A percentile compares a stretch with the other conserved stretches of the same genome.
Evolutionary conservation across 1,140 invertebrate species (phyloP).

Genomic region (Drosophila nebulosa): DNA sequence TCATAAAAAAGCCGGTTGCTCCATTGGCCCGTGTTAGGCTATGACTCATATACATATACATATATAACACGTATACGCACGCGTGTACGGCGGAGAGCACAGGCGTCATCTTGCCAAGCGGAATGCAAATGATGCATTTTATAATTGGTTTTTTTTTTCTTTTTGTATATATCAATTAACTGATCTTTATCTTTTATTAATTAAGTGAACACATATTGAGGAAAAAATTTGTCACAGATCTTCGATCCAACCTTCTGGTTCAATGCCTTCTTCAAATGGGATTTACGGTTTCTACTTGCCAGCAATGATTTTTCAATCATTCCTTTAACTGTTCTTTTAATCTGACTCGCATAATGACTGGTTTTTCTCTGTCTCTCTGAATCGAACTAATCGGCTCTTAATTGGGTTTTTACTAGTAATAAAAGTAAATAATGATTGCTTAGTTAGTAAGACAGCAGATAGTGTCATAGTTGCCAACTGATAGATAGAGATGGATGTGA

Average conservation of each 20-base stretch:
- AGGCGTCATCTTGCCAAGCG: too few species aligned
- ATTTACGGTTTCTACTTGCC: neutral
- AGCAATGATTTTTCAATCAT: neutral
- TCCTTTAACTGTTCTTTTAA: neutral
- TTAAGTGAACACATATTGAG: neutral
- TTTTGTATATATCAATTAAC: neutral
- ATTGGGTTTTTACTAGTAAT: neutral
- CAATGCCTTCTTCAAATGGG: neutral
- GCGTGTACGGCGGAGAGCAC: neutral
- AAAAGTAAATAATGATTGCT: neutral
- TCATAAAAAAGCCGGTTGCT: constrained; percentile 57
- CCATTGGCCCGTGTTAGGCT: neutral
- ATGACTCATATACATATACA: constrained; percentile 57
- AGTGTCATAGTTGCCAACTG: neutral
- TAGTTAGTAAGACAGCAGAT: neutral
- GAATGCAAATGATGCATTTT: neutral
- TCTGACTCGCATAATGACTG: neutral
- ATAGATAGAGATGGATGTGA: too few species aligned
- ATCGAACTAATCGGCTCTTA: neutral
- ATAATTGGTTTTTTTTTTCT: neutral
- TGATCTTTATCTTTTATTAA: neutral
- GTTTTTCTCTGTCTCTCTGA: neutral
- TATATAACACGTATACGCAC: neutral
- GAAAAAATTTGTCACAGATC: neutral
- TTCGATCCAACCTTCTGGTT: neutral